A percentile compares a stretch with the other conserved stretches of the same genome.
Conservation (phyloP, 2,113 vertebrate species). For the Uropsilus gracilis region DNA sequence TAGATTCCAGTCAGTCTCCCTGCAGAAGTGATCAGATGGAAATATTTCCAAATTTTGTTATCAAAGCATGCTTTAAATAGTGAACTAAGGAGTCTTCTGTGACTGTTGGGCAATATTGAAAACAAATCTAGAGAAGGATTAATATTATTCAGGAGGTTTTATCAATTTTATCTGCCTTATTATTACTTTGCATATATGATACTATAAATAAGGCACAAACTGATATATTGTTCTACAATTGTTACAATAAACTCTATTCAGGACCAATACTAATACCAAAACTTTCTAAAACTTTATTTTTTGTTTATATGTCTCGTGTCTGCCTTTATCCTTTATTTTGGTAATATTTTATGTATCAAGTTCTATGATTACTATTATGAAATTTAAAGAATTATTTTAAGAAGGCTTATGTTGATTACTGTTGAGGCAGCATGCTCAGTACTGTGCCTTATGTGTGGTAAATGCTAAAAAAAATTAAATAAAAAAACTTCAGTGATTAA, state of each 20-base stretch:
- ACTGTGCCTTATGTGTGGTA: neutral
- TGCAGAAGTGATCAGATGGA: neutral
- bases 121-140: neutral
- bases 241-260: neutral
- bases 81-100: neutral
- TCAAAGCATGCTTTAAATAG: neutral
- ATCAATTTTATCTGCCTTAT: neutral
- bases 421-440: neutral
- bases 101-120: neutral
- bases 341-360: neutral
- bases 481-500: neutral
- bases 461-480: neutral
- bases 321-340: neutral
- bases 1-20: neutral
- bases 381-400: neutral
- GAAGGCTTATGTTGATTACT: neutral
- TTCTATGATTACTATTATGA: neutral
- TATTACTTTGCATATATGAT: neutral
- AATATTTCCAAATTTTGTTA: slow-evolving; percentile 1
- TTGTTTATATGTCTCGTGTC: neutral
- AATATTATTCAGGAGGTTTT: neutral
- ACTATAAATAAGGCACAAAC: neutral
- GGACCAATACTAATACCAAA: neutral
- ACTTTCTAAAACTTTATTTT: neutral
- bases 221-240: neutral